Conservation (phyloP, 2,797 vertebrate genomes). For the Gambelia wislizenii region DNA sequence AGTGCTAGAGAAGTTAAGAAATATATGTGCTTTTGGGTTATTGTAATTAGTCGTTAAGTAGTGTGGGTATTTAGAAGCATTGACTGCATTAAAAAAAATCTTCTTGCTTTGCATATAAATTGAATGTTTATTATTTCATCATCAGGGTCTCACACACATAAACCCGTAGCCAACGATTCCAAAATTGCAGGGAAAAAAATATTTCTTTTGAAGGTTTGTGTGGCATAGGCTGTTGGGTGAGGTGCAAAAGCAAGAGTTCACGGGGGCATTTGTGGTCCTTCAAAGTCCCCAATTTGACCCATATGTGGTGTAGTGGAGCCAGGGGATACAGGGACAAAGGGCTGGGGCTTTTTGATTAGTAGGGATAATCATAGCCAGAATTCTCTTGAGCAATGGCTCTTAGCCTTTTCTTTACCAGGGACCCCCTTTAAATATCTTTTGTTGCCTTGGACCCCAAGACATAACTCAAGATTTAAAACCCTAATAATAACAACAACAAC, state of each 20-base stretch:
- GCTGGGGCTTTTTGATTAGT: too few relatives aligned
- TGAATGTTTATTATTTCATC: neutral
- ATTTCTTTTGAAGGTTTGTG: neutral
- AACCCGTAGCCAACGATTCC: too few relatives aligned
- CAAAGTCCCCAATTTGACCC: too few relatives aligned
- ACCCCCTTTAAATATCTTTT: too few relatives aligned
- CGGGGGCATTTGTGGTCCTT: neutral
- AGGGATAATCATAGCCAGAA: too few relatives aligned
- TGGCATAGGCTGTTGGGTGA: neutral
- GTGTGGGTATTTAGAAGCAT: constrained; percentile 10
- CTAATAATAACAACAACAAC: too few relatives aligned
- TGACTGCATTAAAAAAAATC: neutral
- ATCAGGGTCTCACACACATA: neutral
- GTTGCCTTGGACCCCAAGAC: too few relatives aligned
- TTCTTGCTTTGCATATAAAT: constrained; percentile 13
- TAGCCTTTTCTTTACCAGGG: too few relatives aligned
- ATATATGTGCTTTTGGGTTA: constrained; percentile 31
- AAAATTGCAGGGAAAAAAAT: neutral
- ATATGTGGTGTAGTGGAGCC: too few relatives aligned
- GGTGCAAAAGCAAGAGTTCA: neutral
- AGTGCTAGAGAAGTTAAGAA: constrained; percentile 24
- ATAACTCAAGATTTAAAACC: too few relatives aligned
- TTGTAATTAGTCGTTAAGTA: constrained; percentile 40
- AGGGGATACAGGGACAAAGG: too few relatives aligned
- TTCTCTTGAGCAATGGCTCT: too few relatives aligned